These are phyloP conservation scores for Mionectes olivaceus DNA, from an alignment of 2,797 vertebrate genomes.

Conservation along the genomic window DNA sequence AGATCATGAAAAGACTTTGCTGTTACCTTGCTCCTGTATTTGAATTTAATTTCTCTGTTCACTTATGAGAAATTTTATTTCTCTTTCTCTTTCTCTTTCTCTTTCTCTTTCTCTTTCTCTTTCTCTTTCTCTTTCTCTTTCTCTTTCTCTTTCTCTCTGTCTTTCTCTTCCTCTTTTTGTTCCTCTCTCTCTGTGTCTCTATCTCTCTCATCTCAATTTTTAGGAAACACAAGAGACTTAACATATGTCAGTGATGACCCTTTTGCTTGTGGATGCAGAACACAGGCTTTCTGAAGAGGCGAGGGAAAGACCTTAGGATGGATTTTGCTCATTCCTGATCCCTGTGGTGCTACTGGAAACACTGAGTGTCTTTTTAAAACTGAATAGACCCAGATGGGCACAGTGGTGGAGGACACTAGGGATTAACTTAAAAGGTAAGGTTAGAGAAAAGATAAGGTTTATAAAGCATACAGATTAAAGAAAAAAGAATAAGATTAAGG, in stretches of 20 bases:
- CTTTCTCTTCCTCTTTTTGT: rapidly evolving
- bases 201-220: background rate
- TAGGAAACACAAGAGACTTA: background rate
- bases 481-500: constrained; percentile 44
- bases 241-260: background rate
- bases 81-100: rapidly evolving
- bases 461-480: constrained; percentile 46
- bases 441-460: constrained; percentile 28
- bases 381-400: background rate
- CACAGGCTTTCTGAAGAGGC: background rate
- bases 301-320: background rate
- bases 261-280: background rate
- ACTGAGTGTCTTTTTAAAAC: background rate
- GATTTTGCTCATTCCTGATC: background rate
- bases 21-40: background rate
- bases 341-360: background rate
- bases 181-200: background rate
- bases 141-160: background rate
- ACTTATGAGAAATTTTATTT: background rate
- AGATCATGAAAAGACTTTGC: background rate
- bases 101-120: rapidly evolving
- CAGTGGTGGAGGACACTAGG: background rate
- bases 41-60: background rate
- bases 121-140: rapidly evolving
- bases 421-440: constrained; percentile 7